These are phyloP conservation scores for Penaeus monodon DNA, from an alignment of 2,888 invertebrate genomes.

Conservation along the genomic window DNA sequence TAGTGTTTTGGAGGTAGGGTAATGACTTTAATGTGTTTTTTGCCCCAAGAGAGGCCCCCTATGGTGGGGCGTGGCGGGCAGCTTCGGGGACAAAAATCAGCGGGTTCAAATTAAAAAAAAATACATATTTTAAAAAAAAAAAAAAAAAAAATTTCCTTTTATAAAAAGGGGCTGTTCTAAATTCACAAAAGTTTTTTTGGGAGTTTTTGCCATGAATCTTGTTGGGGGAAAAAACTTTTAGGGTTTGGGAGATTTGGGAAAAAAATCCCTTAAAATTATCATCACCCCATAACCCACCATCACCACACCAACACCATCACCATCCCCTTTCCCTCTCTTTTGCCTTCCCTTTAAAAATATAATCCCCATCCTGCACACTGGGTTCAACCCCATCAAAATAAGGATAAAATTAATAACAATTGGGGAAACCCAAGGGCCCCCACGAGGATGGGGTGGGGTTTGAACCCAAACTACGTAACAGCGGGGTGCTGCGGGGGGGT, in stretches of 20 bases:
- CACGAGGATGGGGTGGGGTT: slow-evolving; percentile 90
- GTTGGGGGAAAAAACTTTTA: too few relatives aligned
- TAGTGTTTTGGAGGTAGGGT: slow-evolving; percentile 91
- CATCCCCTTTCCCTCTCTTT: too few relatives aligned
- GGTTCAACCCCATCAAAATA: slow-evolving; percentile 97
- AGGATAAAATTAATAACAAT: slow-evolving; percentile 90
- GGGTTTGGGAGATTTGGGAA: too few relatives aligned
- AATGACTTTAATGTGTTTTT: slow-evolving; percentile 92
- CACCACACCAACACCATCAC: too few relatives aligned
- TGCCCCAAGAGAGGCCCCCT: slow-evolving; percentile 91
- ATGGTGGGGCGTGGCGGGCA: slow-evolving; percentile 90
- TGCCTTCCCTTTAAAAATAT: slow-evolving; percentile 61
- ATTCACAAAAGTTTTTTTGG: too few relatives aligned
- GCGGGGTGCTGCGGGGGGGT: slow-evolving; percentile 70
- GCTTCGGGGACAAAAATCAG: slow-evolving; percentile 94
- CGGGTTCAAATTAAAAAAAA: not conserved
- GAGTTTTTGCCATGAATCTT: too few relatives aligned
- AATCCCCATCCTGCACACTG: slow-evolving; percentile 94
- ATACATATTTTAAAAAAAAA: too few relatives aligned
- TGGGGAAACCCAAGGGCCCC: slow-evolving; percentile 90
- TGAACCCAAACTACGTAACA: slow-evolving; percentile 90
- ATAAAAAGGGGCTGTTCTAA: too few relatives aligned
- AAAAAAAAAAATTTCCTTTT: too few relatives aligned
- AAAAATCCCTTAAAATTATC: not conserved
- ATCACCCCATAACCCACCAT: too few relatives aligned